These are phyloP conservation scores for Merluccius polli DNA, from an alignment of 2,797 vertebrate genomes.

Conservation along the genomic window DNA sequence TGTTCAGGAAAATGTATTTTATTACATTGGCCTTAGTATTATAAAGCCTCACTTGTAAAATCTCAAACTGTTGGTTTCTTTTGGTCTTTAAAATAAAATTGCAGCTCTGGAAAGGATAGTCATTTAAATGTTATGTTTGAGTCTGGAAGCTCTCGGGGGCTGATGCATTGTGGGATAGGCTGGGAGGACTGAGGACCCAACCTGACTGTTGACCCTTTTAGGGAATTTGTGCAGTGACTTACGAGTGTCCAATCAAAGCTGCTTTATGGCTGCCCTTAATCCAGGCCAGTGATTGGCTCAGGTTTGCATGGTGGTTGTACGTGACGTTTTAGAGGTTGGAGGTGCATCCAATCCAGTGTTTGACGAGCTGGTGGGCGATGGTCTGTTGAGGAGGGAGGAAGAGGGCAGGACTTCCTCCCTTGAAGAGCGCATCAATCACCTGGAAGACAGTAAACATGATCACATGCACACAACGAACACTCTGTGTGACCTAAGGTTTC, in stretches of 20 bases:
- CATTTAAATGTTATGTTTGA: not conserved
- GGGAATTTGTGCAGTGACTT: not conserved
- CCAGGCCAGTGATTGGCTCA: not conserved
- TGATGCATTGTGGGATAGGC: not conserved
- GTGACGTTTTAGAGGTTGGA: conserved; percentile 77
- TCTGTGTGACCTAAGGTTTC: conserved; percentile 8
- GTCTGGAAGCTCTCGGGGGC: not conserved
- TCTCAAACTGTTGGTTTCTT: not conserved
- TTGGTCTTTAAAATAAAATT: not conserved
- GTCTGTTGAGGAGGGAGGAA: conserved; percentile 79
- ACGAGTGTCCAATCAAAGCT: not conserved
- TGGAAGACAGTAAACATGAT: conserved; percentile 41
- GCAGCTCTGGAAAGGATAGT: not conserved
- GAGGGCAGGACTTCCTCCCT: conserved; percentile 68
- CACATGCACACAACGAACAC: not conserved
- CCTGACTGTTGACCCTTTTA: not conserved
- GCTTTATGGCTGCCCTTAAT: not conserved
- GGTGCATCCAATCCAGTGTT: conserved; percentile 85
- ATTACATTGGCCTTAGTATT: not conserved
- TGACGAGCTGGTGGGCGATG: conserved; percentile 88
- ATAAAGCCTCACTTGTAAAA: not conserved
- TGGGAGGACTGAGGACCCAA: no score
- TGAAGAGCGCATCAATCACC: conserved; percentile 78
- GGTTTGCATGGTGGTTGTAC: not conserved
- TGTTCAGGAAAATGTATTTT: not conserved